Evolutionary conservation across 2,888 invertebrate genomes (phyloP).

Genomic region (Pseudoips prasinana): DNA sequence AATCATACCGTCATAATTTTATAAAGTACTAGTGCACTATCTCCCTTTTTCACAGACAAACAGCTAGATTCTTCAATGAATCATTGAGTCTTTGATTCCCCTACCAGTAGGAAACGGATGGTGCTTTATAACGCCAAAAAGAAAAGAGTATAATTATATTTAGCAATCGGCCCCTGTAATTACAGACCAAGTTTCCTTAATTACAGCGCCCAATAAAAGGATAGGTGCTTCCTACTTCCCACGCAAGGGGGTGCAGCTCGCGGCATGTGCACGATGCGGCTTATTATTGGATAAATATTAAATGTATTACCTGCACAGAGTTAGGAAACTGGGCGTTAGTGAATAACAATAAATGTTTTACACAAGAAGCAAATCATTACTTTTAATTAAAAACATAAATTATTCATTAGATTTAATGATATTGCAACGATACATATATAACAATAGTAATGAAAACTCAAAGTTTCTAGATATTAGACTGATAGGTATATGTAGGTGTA

Average conservation of each 20-base stretch:
- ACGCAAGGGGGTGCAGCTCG: conserved; percentile 63
- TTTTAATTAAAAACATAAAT: too few species aligned
- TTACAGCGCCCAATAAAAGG: conserved; percentile 76
- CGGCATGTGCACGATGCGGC: conserved; percentile 71
- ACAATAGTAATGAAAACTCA: too few species aligned
- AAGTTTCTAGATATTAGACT: too few species aligned
- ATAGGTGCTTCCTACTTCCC: conserved; percentile 77
- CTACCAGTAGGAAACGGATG: conserved; percentile 40
- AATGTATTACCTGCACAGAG: conserved; percentile 47
- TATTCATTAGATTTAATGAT: too few species aligned
- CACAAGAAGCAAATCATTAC: not conserved
- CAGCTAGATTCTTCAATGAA: not conserved
- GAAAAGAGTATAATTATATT: conserved; percentile 76
- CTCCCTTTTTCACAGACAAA: too few species aligned
- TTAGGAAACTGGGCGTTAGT: too few species aligned
- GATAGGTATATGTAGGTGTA: too few species aligned
- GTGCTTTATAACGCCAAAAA: conserved; percentile 55
- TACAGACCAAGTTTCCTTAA: conserved; percentile 75
- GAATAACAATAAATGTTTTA: not conserved
- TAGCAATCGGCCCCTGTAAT: conserved; percentile 80
- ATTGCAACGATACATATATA: too few species aligned
- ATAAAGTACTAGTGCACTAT: too few species aligned
- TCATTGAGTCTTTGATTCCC: conserved; percentile 3
- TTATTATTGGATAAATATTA: conserved; percentile 69
- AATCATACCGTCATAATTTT: too few species aligned